These are phyloP conservation scores for Siniperca undulata DNA, from an alignment of 2,797 vertebrate genomes.

Conservation along the genomic window DNA sequence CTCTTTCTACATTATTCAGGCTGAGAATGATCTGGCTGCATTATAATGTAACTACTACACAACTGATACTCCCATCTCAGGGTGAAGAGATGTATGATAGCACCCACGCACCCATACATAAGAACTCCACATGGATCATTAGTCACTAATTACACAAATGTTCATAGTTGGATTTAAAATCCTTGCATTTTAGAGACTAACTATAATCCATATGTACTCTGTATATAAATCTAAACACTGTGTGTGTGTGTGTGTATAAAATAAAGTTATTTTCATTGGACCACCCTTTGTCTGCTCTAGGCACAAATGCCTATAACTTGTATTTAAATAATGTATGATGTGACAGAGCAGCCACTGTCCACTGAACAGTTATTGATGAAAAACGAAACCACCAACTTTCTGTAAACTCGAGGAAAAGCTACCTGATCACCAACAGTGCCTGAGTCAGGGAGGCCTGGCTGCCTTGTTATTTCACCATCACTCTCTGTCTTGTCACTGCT, in stretches of 20 bases:
- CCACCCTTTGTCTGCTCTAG: neutral
- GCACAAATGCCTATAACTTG: neutral
- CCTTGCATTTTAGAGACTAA: constrained; percentile 23
- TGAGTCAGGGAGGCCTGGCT: constrained; percentile 23
- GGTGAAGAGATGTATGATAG: constrained; percentile 33
- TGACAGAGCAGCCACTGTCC: neutral
- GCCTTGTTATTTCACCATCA: constrained; percentile 70
- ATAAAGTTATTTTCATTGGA: neutral
- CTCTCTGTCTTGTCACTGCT: constrained; percentile 61
- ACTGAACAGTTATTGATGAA: constrained; percentile 14
- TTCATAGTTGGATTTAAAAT: constrained; percentile 41
- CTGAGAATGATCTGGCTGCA: constrained; percentile 49
- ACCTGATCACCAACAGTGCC: constrained; percentile 17
- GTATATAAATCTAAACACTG: neutral
- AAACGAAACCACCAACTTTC: constrained; percentile 31
- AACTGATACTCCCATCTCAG: constrained; percentile 35
- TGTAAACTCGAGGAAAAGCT: neutral
- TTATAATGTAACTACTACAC: constrained; percentile 45
- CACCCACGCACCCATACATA: constrained; percentile 43
- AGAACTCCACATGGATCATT: constrained; percentile 54
- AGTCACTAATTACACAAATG: constrained; percentile 53
- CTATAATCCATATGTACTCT: constrained; percentile 4
- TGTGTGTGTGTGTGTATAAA: no score
- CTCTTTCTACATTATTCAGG: constrained; percentile 71
- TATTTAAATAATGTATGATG: constrained; percentile 23